Base-by-base conservation (phyloP, 2,113 vertebrate species). In the Orthonyx spaldingii region DNA sequence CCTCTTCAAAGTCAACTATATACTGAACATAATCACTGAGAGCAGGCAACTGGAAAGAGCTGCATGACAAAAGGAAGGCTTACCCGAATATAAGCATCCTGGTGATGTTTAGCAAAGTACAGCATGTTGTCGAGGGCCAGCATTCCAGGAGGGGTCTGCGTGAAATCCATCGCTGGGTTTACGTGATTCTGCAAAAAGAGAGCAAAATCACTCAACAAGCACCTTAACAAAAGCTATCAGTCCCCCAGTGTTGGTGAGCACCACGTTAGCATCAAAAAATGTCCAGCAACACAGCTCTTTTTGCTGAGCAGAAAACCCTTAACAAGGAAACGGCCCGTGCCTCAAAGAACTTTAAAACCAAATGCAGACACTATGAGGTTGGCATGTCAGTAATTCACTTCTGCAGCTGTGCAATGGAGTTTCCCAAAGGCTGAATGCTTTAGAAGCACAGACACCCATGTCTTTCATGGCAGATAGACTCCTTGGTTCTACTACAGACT, bases 101-200 rank as follows among this genome's bases (percentile, higher is more conserved):
- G 99, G 68, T 99, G 99, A 90, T 99, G 98, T 85, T 98, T 99
- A 86, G 99, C 99, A 4, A 99, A 99, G 96, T 99, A 99, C 42
- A 99, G 96, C 99, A 99, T 99, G 95, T 99, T 99, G 97, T 99
- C 99, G 3, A 99, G 98, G 81, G 99, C 99, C 70, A 99, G 90
- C 99, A 99, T 99, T 87, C 99, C 99, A 11, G 99, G 99, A 96
- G 99, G 99, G 19, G 99, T 99, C 98, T 99, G 99, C 0, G 99
- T 99, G 87, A 99, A 99, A 97, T 99, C 99, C 98, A 99, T 98
- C 12, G 99, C 99, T 24, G 99, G 99, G 97, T 99, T 99, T 92
- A 99, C 99, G 16, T 99, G 99, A 89, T 99, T 99, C 99, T 99
- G 98, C 44, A 55, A 63, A 41, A 81, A 86, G 78, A 87, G 30